A percentile compares a stretch with the other conserved stretches of the same genome.
phyloP scores from a whole-genome alignment of 2,797 vertebrate species.

The Manis pentadactyla region DNA sequence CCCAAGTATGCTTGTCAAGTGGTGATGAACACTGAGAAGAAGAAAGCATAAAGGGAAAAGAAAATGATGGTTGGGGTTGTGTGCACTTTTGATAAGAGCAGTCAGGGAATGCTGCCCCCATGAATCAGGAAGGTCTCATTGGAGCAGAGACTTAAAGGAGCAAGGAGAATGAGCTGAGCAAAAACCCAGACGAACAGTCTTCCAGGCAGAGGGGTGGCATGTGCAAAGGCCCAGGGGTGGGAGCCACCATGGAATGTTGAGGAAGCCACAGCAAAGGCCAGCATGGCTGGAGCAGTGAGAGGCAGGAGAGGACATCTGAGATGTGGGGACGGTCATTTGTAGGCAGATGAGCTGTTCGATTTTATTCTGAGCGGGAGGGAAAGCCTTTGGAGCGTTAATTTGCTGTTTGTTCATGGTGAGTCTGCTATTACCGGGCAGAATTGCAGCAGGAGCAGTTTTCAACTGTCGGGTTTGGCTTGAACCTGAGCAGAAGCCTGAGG shows the following conservation, averaged over 20 bases:
- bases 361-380: neutral
- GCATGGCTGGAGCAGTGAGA: neutral
- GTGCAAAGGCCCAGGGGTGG: neutral
- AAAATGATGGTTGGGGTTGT: fast-evolving
- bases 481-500: neutral
- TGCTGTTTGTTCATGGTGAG: neutral
- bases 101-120: neutral
- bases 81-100: neutral
- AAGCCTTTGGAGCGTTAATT: neutral
- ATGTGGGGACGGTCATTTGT: neutral
- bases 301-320: neutral
- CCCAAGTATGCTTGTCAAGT: neutral
- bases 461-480: neutral
- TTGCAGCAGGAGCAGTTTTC: neutral
- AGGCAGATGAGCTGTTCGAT: fast-evolving
- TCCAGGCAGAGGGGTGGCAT: neutral
- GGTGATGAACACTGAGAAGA: neutral
- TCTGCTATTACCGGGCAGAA: neutral
- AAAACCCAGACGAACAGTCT: neutral
- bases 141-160: neutral
- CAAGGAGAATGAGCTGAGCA: neutral
- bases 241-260: neutral
- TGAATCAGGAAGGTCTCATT: neutral
- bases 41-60: neutral
- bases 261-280: neutral